These are phyloP conservation scores for Jaculus jaculus DNA, from an alignment of 2,113 vertebrate genomes.

Conservation along the genomic window DNA sequence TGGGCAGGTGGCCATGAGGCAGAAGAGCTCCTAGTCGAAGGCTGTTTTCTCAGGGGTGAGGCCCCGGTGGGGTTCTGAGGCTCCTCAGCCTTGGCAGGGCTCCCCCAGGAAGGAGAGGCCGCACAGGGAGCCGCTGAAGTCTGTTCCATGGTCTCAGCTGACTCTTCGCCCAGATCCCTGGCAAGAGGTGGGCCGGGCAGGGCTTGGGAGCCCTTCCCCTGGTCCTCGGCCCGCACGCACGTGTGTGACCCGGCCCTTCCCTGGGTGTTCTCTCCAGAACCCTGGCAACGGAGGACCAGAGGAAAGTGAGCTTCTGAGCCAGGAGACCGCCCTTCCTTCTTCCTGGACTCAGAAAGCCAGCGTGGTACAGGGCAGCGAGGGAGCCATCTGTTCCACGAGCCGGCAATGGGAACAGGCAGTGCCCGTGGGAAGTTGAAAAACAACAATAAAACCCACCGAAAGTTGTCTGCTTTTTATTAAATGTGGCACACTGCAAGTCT, in stretches of 20 bases:
- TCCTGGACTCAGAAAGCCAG: background rate
- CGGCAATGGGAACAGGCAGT: rapidly evolving
- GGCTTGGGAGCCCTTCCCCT: background rate
- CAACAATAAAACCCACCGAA: background rate
- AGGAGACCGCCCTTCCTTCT: background rate
- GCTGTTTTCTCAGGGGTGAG: background rate
- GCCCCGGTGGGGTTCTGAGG: background rate
- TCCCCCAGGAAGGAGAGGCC: background rate
- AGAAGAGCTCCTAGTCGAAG: background rate
- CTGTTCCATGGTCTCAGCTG: too few relatives aligned
- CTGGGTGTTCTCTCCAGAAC: background rate
- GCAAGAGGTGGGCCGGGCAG: background rate
- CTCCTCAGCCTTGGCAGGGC: background rate
- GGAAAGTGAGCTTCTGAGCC: background rate
- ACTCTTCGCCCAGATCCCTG: background rate
- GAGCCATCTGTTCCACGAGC: background rate
- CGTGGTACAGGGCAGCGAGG: rapidly evolving
- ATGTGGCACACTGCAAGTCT: background rate
- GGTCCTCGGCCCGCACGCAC: too few relatives aligned
- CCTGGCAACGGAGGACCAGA: background rate
- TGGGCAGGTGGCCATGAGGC: too few relatives aligned
- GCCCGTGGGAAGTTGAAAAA: background rate
- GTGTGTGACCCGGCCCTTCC: background rate
- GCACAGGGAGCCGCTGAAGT: rapidly evolving
- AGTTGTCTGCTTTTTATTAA: background rate